phyloP scores from a whole-genome alignment of 2,113 vertebrate species.

The Saccopteryx leptura region DNA sequence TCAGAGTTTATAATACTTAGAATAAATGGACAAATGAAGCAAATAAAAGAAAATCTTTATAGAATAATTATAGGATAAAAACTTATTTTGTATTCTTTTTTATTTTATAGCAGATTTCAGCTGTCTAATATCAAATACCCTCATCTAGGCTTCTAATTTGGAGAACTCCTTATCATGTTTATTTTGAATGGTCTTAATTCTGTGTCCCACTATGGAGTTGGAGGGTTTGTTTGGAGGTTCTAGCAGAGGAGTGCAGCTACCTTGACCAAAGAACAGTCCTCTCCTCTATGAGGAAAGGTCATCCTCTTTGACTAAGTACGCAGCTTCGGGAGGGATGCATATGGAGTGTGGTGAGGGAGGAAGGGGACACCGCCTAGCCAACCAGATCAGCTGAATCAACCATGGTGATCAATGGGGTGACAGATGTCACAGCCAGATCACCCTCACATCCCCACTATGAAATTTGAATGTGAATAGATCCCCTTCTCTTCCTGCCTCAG shows the following conservation, averaged over 20 bases:
- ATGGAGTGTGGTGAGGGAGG: too few species aligned
- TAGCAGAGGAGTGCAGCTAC: too few species aligned
- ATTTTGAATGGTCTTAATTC: neutral
- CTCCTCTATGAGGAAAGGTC: too few species aligned
- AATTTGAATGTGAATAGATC: neutral
- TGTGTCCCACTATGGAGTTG: neutral
- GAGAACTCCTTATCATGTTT: neutral
- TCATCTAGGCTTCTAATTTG: neutral
- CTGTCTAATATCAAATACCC: neutral
- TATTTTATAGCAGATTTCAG: neutral
- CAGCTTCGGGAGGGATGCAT: too few species aligned
- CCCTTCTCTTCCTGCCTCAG: neutral
- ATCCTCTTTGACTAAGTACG: too few species aligned
- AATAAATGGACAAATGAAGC: neutral
- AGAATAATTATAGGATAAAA: conserved; percentile 6
- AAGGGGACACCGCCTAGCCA: too few species aligned
- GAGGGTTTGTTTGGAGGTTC: too few species aligned
- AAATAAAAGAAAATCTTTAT: neutral
- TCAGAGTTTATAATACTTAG: neutral
- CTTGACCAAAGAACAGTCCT: too few species aligned
- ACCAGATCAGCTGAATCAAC: too few species aligned
- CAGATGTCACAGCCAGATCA: too few species aligned
- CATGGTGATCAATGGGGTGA: too few species aligned
- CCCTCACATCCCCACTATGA: neutral
- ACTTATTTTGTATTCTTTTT: neutral